Base-by-base conservation (phyloP, 2,888 invertebrate species). In the Platypus cylindrus region DNA sequence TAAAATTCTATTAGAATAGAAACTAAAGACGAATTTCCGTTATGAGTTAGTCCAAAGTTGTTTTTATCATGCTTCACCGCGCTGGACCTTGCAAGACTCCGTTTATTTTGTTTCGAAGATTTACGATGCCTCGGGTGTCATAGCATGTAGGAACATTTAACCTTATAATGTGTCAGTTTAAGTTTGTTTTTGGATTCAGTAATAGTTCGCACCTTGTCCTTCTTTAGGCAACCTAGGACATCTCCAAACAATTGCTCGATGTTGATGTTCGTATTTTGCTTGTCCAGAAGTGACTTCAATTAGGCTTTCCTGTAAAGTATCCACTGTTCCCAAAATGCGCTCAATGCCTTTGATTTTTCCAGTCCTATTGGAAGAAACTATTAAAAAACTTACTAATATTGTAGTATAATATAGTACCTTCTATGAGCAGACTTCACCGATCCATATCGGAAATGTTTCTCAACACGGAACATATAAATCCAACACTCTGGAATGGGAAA, bases 401-500 rank as follows among this genome's bases (percentile, higher is more conserved):
- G 14, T 15, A 29, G 17, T 3, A 16, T 17, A 16, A 3, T 18
- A n/a, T n/a, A n/a, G n/a, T 51, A 68, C 69, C 70, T 64, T 50
- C 79, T 70, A 62, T 86, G 85, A 12, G 91, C 84, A 0, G 93
- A 90, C 64, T 95, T 93, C 17, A 94, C 85, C n/a, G 93, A 91
- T 11, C 94, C 94, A 60, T 93, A 93, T 55, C 93, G 76, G 63
- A 97, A 97, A 62, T 95, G 89, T 57, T 94, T 94, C 64, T 99
- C 98, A 27, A 94, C 93, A 41, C 98, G 75, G 68, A 98, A 98
- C 55, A 97, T 70, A 64, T 98, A 98, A 55, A 98, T 95, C 98
- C 98, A 99, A 57, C 90, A 87, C 65, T 99, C 97, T 13, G 98
- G 98, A 52, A 99, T 90, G 9, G 97, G 97, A 62, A 98, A 87